Percentiles rank a stretch among this genome's conserved stretches.
Conservation (phyloP, 1,140 invertebrate genomes). For the Seison nebaliae region DNA sequence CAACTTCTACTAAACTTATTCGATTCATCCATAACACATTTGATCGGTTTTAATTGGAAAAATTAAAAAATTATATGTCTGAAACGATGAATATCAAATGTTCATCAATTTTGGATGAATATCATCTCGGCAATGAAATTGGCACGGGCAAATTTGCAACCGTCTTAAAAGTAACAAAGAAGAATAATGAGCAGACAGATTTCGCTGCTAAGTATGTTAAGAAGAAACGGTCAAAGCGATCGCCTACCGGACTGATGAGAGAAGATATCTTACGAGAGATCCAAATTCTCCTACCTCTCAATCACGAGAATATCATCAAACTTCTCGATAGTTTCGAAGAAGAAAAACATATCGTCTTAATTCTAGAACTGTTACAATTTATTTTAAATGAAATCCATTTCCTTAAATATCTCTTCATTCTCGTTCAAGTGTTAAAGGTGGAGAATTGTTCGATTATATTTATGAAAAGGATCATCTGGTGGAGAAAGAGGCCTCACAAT, state of each 20-base stretch:
- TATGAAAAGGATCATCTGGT: conserved; percentile 32
- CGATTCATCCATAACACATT: background rate
- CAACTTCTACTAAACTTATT: background rate
- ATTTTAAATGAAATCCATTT: background rate
- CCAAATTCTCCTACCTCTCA: conserved; percentile 30
- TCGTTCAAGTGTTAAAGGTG: conserved; percentile 31
- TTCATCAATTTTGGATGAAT: conserved; percentile 5
- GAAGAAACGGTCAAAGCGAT: conserved; percentile 36
- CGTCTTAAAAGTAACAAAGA: conserved; percentile 57
- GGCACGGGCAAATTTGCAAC: conserved; percentile 74
- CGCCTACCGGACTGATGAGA: conserved; percentile 18
- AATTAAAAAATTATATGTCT: conserved; percentile 6
- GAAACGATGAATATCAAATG: too few species aligned
- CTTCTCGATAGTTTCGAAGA: conserved; percentile 34
- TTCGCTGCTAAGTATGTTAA: conserved; percentile 82
- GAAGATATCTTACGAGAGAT: conserved; percentile 34
- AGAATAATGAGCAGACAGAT: conserved; percentile 46
- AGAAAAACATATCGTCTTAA: conserved; percentile 30
- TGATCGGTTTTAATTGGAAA: conserved; percentile 11
- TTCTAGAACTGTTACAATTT: conserved; percentile 33
- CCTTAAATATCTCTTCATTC: conserved; percentile 5
- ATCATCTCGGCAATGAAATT: conserved; percentile 8
- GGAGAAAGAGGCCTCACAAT: conserved; percentile 32
- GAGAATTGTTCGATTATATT: conserved; percentile 35
- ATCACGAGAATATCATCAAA: conserved; percentile 33